Conservation (phyloP, 2,113 vertebrate genomes). For the Rallus limicola region DNA sequence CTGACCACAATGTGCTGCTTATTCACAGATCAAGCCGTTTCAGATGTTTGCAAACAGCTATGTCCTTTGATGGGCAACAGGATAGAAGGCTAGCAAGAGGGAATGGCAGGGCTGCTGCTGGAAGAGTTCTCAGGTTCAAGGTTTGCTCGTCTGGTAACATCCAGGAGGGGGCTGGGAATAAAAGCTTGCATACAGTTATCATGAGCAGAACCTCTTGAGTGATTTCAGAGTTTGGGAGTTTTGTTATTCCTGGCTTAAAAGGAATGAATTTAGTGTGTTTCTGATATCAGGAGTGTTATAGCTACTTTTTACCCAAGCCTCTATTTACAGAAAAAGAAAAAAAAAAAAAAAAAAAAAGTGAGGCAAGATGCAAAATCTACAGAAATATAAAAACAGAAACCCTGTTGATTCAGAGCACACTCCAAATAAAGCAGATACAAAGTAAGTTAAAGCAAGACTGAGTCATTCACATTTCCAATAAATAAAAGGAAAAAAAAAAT, state of each 20-base stretch:
- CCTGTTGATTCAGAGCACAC: not conserved
- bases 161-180: not conserved
- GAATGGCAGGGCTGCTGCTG: not conserved
- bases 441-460: conserved; percentile 1
- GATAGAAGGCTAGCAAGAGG: not conserved
- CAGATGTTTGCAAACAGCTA: not conserved
- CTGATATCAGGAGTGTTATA: not conserved
- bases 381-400: not conserved
- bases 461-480: conserved; percentile 40
- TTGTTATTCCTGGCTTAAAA: not conserved
- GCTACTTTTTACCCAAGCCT: not conserved
- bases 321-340: not conserved
- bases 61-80: not conserved
- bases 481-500: conserved; percentile 14
- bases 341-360: too few relatives aligned
- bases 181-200: not conserved
- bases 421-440: not conserved
- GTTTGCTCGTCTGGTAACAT: not conserved
- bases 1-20: not conserved
- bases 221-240: not conserved
- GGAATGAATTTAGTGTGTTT: not conserved
- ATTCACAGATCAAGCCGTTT: not conserved
- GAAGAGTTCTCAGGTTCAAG: not conserved
- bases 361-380: not conserved
- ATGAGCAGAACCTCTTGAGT: not conserved